These are phyloP conservation scores for Calosoma granatense DNA, from an alignment of 1,140 invertebrate species.

Conservation along the genomic window DNA sequence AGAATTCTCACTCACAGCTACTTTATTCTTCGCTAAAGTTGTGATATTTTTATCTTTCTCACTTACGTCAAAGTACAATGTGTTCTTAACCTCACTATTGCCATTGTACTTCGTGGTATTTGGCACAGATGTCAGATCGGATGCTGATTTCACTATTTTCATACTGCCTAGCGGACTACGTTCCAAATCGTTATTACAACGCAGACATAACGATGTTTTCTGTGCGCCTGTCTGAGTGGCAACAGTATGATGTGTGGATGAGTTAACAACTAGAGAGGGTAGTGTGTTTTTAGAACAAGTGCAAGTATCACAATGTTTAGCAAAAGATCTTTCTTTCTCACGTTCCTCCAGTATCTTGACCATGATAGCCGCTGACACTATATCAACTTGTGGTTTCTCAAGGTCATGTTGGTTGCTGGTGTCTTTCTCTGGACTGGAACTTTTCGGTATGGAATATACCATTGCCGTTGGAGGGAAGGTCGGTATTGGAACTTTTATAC, in stretches of 20 bases:
- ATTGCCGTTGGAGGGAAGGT: slow-evolving; percentile 82
- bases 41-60: background rate
- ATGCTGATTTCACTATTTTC: background rate
- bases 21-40: background rate
- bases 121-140: background rate
- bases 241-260: slow-evolving; percentile 44
- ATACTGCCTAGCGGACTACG: background rate
- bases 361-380: slow-evolving; percentile 86
- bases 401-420: slow-evolving; percentile 41
- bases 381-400: slow-evolving; percentile 48
- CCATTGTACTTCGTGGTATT: background rate
- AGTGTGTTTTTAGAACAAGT: slow-evolving; percentile 53
- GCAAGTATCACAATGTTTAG: slow-evolving; percentile 73
- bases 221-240: slow-evolving; percentile 50
- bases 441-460: slow-evolving; percentile 64
- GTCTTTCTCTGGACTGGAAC: slow-evolving; percentile 33
- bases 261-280: slow-evolving; percentile 45
- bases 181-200: slow-evolving; percentile 38
- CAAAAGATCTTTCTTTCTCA: slow-evolving; percentile 53
- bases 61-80: background rate
- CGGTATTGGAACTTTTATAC: slow-evolving; percentile 69
- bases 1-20: background rate
- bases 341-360: slow-evolving; percentile 86
- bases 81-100: background rate
- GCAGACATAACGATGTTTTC: slow-evolving; percentile 43